phyloP scores from a whole-genome alignment of 2,797 vertebrate species.

The Gallinago solitaria region DNA sequence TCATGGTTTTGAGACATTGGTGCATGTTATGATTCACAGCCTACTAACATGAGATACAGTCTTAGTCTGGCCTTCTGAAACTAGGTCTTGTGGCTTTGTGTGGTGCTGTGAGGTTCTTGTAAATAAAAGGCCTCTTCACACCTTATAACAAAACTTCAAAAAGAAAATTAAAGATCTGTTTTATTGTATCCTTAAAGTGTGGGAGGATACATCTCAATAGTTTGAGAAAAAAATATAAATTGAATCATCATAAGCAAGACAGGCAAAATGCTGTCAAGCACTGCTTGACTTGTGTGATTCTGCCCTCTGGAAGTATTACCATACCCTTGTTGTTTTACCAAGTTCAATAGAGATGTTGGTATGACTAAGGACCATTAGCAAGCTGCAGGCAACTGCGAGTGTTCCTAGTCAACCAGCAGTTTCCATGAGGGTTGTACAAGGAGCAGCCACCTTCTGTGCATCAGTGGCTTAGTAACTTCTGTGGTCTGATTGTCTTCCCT shows the following conservation, averaged over 20 bases:
- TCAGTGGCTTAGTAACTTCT: not conserved
- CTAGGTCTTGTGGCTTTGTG: not conserved
- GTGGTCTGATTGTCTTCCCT: not conserved
- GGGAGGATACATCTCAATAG: not conserved
- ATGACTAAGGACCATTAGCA: not conserved
- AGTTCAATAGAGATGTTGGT: not conserved
- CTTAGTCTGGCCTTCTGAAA: not conserved
- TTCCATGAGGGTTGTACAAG: not conserved
- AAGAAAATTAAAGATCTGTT: not conserved
- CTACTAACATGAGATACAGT: not conserved
- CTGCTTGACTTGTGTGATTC: not conserved
- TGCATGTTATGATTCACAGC: not conserved
- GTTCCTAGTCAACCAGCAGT: not conserved
- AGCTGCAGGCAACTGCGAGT: not conserved
- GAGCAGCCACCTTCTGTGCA: not conserved
- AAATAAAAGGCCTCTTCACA: not conserved
- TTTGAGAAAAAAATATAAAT: not conserved
- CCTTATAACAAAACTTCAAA: not conserved
- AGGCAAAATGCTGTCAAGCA: not conserved
- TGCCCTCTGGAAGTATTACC: not conserved
- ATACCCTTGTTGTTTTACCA: not conserved
- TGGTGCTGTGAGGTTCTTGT: not conserved
- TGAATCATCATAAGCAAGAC: not conserved
- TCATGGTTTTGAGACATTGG: not conserved
- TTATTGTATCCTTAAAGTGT: not conserved